A percentile compares a stretch with the other conserved stretches of the same genome.
Evolutionary conservation across 2,888 invertebrate species (phyloP).

Genomic region (Ectemnius cavifrons): DNA sequence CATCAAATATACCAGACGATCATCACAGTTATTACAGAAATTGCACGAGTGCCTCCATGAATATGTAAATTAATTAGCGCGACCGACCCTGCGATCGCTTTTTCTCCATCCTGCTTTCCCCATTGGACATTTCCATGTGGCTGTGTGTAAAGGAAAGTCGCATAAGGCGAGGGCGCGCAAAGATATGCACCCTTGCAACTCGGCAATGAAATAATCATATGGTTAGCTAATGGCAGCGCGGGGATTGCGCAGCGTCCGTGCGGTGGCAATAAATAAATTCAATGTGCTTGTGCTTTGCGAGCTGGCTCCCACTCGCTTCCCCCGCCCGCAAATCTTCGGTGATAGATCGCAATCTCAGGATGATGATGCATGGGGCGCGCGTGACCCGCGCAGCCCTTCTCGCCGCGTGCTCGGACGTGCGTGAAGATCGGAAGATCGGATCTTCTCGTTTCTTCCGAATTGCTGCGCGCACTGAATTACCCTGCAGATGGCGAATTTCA

Average conservation of each 20-base stretch:
- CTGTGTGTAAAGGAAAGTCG: slow-evolving; percentile 51
- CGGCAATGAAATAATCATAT: slow-evolving; percentile 78
- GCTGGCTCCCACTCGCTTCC: slow-evolving; percentile 25
- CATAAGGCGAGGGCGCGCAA: slow-evolving; percentile 41
- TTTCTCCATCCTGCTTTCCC: slow-evolving; percentile 1
- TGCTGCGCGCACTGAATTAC: slow-evolving; percentile 21
- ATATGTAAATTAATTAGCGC: slow-evolving; percentile 43
- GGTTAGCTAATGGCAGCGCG: slow-evolving; percentile 76
- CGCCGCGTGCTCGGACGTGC: slow-evolving; percentile 49
- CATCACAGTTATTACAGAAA: slow-evolving; percentile 19
- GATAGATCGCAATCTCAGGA: slow-evolving; percentile 75
- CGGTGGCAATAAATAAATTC: slow-evolving; percentile 76
- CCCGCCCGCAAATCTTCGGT: slow-evolving; percentile 75
- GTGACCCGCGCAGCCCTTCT: not conserved
- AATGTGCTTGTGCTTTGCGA: slow-evolving; percentile 69
- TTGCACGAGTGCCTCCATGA: slow-evolving; percentile 20
- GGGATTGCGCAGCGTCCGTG: not conserved
- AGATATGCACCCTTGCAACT: slow-evolving; percentile 71
- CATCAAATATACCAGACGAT: slow-evolving; percentile 3
- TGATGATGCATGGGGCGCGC: slow-evolving; percentile 40
- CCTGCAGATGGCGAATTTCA: slow-evolving; percentile 13
- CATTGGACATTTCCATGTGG: not conserved
- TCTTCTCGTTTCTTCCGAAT: slow-evolving; percentile 46
- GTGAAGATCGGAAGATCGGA: slow-evolving; percentile 54
- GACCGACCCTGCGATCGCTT: slow-evolving; percentile 30